These are phyloP conservation scores for Tokudaia tokunoshimensis DNA, from an alignment of 2,797 vertebrate species.

Conservation along the genomic window DNA sequence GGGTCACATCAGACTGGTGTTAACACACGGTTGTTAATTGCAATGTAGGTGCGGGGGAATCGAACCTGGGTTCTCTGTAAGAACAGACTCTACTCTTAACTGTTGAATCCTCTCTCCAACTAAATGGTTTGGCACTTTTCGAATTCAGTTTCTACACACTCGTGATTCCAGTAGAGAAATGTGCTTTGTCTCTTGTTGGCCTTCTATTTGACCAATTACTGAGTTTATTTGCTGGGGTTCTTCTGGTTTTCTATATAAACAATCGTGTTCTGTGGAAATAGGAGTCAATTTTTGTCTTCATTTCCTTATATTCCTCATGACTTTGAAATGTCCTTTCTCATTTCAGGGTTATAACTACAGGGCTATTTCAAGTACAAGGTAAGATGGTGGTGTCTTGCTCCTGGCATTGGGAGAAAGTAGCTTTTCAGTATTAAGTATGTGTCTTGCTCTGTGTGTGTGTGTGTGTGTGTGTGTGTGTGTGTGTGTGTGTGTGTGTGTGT, in stretches of 20 bases:
- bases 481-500: too few relatives aligned
- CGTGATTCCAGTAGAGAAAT: not conserved
- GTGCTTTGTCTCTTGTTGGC: not conserved
- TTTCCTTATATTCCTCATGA: not conserved
- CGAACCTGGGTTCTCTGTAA: not conserved
- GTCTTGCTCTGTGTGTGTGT: not conserved
- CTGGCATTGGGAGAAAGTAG: not conserved
- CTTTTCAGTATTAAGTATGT: not conserved
- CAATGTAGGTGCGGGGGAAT: not conserved
- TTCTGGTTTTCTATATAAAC: not conserved
- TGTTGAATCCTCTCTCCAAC: not conserved
- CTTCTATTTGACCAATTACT: not conserved
- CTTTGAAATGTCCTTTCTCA: not conserved
- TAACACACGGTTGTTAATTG: not conserved
- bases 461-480: too few relatives aligned
- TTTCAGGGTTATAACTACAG: not conserved
- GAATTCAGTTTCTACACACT: not conserved
- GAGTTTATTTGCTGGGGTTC: not conserved
- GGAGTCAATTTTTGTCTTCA: not conserved
- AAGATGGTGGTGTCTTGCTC: not conserved
- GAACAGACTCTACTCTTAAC: not conserved
- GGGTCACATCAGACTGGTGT: not conserved
- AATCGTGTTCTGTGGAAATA: not conserved
- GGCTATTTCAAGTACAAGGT: not conserved
- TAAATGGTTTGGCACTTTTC: not conserved